phyloP scores from a whole-genome alignment of 2,888 invertebrate species.

The Teleiodes luculella region DNA sequence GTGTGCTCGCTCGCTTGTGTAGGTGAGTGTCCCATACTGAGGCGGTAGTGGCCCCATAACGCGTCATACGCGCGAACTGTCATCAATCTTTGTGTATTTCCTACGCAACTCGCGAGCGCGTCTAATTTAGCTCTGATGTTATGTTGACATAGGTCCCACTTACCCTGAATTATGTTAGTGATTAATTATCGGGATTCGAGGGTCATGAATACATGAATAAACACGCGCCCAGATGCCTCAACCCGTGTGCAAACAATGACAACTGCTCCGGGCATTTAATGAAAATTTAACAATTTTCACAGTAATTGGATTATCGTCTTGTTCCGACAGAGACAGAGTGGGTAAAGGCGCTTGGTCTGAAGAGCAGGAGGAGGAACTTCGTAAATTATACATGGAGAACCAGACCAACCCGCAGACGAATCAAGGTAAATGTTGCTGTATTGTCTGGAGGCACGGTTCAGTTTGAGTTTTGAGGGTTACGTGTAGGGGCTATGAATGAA shows the following conservation, averaged over 20 bases:
- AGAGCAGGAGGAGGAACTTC: slow-evolving; percentile 91
- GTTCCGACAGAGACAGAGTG: slow-evolving; percentile 49
- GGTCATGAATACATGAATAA: slow-evolving; percentile 5
- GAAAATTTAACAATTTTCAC: slow-evolving; percentile 1
- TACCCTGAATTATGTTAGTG: slow-evolving; percentile 15
- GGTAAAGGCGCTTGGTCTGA: slow-evolving; percentile 86
- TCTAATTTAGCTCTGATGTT: slow-evolving; percentile 37
- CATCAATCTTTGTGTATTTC: slow-evolving; percentile 41
- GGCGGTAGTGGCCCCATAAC: slow-evolving; percentile 10
- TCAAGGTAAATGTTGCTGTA: slow-evolving; percentile 75
- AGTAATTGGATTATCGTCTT: slow-evolving; percentile 15
- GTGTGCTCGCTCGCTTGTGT: not conserved
- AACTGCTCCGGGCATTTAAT: not conserved
- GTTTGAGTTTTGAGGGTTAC: not conserved
- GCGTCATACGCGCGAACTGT: slow-evolving; percentile 23
- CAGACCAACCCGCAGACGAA: slow-evolving; percentile 82
- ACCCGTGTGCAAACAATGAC: not conserved
- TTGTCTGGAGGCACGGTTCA: slow-evolving; percentile 6
- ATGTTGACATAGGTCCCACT: slow-evolving; percentile 37
- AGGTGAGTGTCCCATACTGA: not conserved
- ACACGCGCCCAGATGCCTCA: slow-evolving; percentile 3
- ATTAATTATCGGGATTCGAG: slow-evolving; percentile 13
- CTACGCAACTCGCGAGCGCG: slow-evolving; percentile 38
- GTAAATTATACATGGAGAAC: slow-evolving; percentile 90
- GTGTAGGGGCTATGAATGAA: not conserved